Evolutionary conservation across 2,888 invertebrate species (phyloP), one percentile per base, ranked within the genome.

Genomic region (Plemyria rubiginata): DNA sequence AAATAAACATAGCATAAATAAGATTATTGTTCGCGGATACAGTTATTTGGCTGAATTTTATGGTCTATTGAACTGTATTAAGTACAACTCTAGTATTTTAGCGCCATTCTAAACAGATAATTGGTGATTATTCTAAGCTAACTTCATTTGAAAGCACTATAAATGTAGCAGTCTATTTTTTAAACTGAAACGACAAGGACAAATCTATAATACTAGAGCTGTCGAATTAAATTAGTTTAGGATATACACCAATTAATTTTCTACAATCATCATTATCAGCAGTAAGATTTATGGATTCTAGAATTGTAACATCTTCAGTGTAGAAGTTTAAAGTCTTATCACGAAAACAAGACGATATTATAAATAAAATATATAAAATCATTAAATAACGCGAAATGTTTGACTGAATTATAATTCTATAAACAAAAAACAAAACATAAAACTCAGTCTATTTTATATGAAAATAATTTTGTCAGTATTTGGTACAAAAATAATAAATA

Each of bases 391-490:
- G 40, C 22, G 54, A 57, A 55, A 60, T 41, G 15, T 52, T 41
- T 61, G 22, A 57, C 49, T 57, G 61, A 66, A 46, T 60, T 49
- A 57, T 59, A 54, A 45, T 52, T 29, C 50, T 51, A 59, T 41
- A 65, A 60, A 66, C 48, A 61, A 68, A 64, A 54, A 70, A 70
- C 60, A 66, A 63, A 60, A 65, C 45, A 67, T 62, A 60, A 60
- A 56, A 62, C 64, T 70, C 71, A 71, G 71, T 71, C 71, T 68
- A 58, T 62, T 38, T 65, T n/a, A 60, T 67, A 62, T 50, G 50
- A 65, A 58, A 65, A 59, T 63, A 63, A 68, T 71, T 59, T 56
- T 68, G 71, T 71, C 68, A 71, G 67, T 62, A 64, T 71, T 68
- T 68, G 66, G 67, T 70, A 62, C 63, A 52, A 59, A 60, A 49